Evolutionary conservation across 2,113 vertebrate species (phyloP), one percentile per base, ranked within the genome.

Genomic region (Nematolebias whitei): DNA sequence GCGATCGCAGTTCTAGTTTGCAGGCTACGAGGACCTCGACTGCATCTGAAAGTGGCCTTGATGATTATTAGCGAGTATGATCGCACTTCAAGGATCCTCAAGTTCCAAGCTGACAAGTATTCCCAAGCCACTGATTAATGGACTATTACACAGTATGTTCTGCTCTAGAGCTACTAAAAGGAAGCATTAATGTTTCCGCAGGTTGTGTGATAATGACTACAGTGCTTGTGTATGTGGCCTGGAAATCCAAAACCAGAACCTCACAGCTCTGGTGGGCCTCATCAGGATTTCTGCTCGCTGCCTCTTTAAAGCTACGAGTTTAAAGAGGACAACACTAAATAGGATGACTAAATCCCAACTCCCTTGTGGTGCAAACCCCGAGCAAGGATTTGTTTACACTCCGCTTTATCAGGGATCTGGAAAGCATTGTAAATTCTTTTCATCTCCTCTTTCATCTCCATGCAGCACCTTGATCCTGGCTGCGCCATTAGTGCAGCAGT

Each of bases 371-470:
- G 68, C 39, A 35, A 71, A 87, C 87, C 83, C 50, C 60, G 44
- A 82, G 86, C 83, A 54, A 60, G 70, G 78, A 83, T 83, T 87
- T 89, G 88, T 90, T 88, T 85, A 82, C 32, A 58, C 83, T 40
- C 43, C 50, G 73, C 74, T 78, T 87, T 85, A 90, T 88, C 88
- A 56, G 84, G 74, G 76, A 90, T 90, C 88, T 85, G 59, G 70
- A 53, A 80, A 81, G 82, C 78, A 82, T 82, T 82, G 78, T 86
- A 83, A 87, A 85, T 84, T 84, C 83, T 79, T 69, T 62, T 59
- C 78, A 89, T 85, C 79, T 83, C 72, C 72, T 58, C 84, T 87
- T 88, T 88, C 83, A 88, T 90, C 90, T 89, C 80, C 43, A 68
- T 35, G 63, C 74, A 64, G 75, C 76, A 85, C 85, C 88, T 88